These are phyloP conservation scores for Egretta garzetta DNA, from an alignment of 2,113 vertebrate species.

Conservation along the genomic window DNA sequence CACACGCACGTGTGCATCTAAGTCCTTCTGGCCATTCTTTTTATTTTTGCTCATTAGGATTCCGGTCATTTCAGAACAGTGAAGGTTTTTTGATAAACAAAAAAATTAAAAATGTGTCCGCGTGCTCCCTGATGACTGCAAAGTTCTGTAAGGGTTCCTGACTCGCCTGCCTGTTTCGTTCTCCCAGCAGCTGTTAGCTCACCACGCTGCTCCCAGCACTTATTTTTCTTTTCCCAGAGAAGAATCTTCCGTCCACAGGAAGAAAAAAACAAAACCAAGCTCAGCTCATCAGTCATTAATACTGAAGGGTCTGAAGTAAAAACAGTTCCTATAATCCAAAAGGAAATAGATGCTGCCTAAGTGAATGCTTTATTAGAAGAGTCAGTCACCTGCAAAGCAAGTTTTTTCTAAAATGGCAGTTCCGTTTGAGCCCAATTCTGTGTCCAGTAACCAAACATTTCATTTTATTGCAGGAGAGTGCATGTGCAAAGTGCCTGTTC, in stretches of 20 bases:
- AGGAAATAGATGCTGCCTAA: neutral
- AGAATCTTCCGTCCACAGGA: neutral
- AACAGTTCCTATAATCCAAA: neutral
- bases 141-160: neutral
- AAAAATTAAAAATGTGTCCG: neutral
- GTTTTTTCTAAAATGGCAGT: neutral
- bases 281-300: neutral
- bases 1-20: neutral
- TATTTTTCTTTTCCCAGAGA: slow-evolving; percentile 33
- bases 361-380: neutral
- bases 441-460: neutral
- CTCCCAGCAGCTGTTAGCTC: slow-evolving; percentile 9
- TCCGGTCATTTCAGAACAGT: neutral
- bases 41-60: neutral
- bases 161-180: neutral
- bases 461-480: slow-evolving; percentile 54
- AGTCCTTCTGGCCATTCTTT: neutral
- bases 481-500: slow-evolving; percentile 32
- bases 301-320: neutral
- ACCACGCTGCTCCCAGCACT: neutral
- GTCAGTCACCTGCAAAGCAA: neutral
- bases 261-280: neutral
- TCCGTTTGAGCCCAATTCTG: neutral
- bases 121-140: neutral
- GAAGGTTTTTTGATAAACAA: neutral